Conservation (phyloP, 2,888 invertebrate genomes). For the Neuroscelio doddi region DNA sequence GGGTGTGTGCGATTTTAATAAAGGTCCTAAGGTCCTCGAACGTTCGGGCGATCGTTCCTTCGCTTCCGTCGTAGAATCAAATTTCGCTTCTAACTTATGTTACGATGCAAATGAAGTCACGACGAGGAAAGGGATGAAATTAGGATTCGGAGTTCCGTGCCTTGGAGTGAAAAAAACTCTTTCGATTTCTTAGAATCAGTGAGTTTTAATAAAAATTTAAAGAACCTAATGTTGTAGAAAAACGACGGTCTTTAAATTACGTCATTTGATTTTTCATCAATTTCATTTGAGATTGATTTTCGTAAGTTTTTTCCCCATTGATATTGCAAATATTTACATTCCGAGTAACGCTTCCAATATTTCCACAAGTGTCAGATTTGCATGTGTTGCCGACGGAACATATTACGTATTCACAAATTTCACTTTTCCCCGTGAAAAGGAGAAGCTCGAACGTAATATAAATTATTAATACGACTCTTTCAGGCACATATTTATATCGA, state of each 20-base stretch:
- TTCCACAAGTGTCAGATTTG: neutral
- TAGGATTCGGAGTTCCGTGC: constrained; percentile 23
- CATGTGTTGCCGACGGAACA: constrained; percentile 12
- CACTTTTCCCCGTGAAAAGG: constrained; percentile 1
- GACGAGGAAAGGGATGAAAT: constrained; percentile 24
- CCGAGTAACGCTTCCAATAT: too few species aligned
- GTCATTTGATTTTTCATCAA: too few species aligned
- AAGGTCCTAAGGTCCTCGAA: constrained; percentile 40
- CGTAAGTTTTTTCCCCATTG: too few species aligned
- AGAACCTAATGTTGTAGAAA: too few species aligned
- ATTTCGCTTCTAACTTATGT: constrained; percentile 40
- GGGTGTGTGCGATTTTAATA: constrained; percentile 48
- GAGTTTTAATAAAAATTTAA: too few species aligned
- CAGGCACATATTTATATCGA: constrained; percentile 34
- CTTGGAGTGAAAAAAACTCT: constrained; percentile 9
- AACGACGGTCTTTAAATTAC: too few species aligned
- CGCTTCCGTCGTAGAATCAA: constrained; percentile 20
- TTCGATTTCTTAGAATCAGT: too few species aligned
- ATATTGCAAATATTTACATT: too few species aligned
- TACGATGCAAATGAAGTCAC: constrained; percentile 45
- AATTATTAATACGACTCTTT: constrained; percentile 36
- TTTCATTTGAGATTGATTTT: too few species aligned
- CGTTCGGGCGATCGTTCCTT: constrained; percentile 31
- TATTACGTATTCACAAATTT: constrained; percentile 1
- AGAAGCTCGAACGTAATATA: constrained; percentile 25